Evolutionary conservation across 2,797 vertebrate species (phyloP).

Genomic region (Lutjanus campechanus): DNA sequence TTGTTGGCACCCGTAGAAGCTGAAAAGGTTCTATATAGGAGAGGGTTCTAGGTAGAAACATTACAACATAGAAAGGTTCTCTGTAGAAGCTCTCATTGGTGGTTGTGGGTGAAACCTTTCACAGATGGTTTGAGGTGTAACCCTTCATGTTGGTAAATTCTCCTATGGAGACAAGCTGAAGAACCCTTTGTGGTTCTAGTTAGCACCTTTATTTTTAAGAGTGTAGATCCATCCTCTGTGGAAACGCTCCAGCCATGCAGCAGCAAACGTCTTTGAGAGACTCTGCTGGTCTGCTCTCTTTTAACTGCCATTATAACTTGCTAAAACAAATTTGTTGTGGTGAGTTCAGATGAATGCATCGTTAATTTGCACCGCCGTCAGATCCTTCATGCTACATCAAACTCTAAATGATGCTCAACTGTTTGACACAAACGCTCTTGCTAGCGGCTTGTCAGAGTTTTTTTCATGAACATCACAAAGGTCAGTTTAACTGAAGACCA

Average conservation of each 20-base stretch:
- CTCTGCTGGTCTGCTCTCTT: not conserved
- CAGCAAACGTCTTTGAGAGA: not conserved
- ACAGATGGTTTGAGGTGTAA: too few species aligned
- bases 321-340: not conserved
- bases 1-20: too few species aligned
- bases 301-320: not conserved
- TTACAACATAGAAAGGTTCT: too few species aligned
- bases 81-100: too few species aligned
- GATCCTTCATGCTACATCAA: slow-evolving; percentile 36
- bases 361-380: slow-evolving; percentile 22
- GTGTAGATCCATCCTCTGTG: not conserved
- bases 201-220: too few species aligned
- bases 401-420: slow-evolving; percentile 11
- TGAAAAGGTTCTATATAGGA: too few species aligned
- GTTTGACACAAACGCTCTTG: slow-evolving; percentile 25
- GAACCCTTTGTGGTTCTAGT: too few species aligned
- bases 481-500: not conserved
- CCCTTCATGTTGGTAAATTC: too few species aligned
- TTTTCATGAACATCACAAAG: not conserved
- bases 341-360: slow-evolving; percentile 14
- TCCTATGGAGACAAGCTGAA: too few species aligned
- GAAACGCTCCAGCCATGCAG: not conserved
- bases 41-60: too few species aligned
- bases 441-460: not conserved
- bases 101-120: too few species aligned